phyloP scores from a whole-genome alignment of 2,888 invertebrate genomes.

The Cremastobaeus sp. region DNA sequence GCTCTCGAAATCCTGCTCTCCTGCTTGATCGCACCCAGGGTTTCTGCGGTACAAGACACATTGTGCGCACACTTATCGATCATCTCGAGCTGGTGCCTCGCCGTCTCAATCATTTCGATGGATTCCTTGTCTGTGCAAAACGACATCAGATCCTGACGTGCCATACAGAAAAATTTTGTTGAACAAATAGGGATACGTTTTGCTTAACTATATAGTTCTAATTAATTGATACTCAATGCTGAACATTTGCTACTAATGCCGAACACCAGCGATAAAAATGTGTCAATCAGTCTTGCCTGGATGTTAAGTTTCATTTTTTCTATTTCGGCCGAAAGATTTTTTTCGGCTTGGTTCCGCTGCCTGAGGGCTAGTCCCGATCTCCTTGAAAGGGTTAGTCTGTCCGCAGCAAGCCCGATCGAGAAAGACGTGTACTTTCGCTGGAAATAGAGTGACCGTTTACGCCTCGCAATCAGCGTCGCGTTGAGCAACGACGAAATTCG shows the following conservation, averaged over 20 bases:
- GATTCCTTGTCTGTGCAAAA: constrained; percentile 75
- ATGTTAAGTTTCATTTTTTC: constrained; percentile 72
- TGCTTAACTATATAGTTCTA: background rate
- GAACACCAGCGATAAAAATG: constrained; percentile 4
- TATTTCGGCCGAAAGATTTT: constrained; percentile 71
- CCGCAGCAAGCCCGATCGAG: constrained; percentile 72
- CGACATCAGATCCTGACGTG: constrained; percentile 71
- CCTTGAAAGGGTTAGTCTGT: constrained; percentile 71
- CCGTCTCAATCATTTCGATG: constrained; percentile 73
- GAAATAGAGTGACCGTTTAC: constrained; percentile 47
- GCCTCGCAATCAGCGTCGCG: constrained; percentile 11
- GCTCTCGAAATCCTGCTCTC: constrained; percentile 73
- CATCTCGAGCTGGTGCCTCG: constrained; percentile 72
- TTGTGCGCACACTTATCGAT: constrained; percentile 72
- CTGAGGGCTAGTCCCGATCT: constrained; percentile 70
- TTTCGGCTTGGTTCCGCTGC: constrained; percentile 74
- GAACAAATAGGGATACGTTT: background rate
- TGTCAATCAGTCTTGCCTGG: constrained; percentile 67
- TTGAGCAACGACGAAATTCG: constrained; percentile 26
- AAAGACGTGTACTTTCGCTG: constrained; percentile 73
- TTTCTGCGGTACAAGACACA: constrained; percentile 74
- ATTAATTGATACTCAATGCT: no score
- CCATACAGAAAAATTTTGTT: constrained; percentile 3
- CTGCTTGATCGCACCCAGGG: constrained; percentile 75
- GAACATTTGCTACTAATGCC: no score